Evolutionary conservation across 37 sponge, comb jelly and placozoan species (phyloP).

Genomic region (Cladorhizidae sp.): DNA sequence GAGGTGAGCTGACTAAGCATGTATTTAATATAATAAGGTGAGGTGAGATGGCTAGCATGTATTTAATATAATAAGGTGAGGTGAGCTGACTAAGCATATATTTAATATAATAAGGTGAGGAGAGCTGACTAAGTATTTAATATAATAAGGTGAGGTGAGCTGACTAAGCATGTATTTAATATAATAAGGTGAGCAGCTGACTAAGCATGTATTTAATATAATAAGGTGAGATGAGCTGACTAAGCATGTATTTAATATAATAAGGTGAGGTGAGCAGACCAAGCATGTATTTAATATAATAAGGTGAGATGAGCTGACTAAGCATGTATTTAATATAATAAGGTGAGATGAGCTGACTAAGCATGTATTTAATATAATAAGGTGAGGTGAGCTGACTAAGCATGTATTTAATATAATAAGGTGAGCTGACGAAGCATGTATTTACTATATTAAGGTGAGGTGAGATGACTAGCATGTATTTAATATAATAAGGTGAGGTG

Average conservation of each 20-base stretch:
- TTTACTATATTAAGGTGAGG: neutral
- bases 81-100: neutral
- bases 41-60: too few species aligned
- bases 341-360: neutral
- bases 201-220: neutral
- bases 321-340: neutral
- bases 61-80: neutral
- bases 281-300: neutral
- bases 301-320: neutral
- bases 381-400: neutral
- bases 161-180: neutral
- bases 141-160: neutral
- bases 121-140: neutral
- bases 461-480: neutral
- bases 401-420: neutral
- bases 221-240: neutral
- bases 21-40: neutral
- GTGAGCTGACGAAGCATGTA: neutral
- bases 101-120: neutral
- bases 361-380: neutral
- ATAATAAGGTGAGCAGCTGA: neutral
- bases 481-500: neutral
- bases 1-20: neutral
- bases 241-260: neutral
- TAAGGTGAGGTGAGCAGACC: neutral